Conservation (phyloP, 1,140 invertebrate genomes). For the Lineus longissimus region DNA sequence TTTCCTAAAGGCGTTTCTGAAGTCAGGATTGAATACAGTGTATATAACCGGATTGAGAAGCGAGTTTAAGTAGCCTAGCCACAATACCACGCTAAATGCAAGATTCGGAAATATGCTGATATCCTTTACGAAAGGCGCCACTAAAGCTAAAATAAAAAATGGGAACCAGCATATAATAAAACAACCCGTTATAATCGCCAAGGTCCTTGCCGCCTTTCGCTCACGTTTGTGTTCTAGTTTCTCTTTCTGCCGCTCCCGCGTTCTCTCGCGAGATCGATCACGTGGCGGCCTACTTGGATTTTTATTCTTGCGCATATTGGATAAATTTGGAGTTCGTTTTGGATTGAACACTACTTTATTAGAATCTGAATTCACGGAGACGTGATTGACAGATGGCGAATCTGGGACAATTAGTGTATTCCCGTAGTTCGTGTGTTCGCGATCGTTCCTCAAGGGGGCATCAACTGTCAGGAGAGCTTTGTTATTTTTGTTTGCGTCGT, state of each 20-base stretch:
- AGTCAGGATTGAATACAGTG: constrained; percentile 54
- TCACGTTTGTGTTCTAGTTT: constrained; percentile 55
- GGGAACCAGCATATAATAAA: constrained; percentile 54
- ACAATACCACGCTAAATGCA: constrained; percentile 47
- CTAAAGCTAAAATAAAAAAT: constrained; percentile 50
- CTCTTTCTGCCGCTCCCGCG: constrained; percentile 40
- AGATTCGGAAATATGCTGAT: constrained; percentile 39
- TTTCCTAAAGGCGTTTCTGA: constrained; percentile 49
- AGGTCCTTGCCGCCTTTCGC: constrained; percentile 54
- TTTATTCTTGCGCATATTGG: constrained; percentile 4
- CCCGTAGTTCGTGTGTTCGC: background rate
- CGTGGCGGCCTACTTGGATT: background rate
- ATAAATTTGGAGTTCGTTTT: constrained; percentile 15
- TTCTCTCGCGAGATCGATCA: constrained; percentile 20
- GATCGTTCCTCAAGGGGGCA: constrained; percentile 5
- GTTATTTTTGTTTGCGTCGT: constrained; percentile 22
- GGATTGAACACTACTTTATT: background rate
- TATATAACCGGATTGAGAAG: constrained; percentile 53
- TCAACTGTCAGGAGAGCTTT: constrained; percentile 15
- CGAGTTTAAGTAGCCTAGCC: constrained; percentile 53
- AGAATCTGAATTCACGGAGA: background rate
- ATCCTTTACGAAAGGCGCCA: constrained; percentile 38
- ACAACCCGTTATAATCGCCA: constrained; percentile 55
- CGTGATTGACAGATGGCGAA: background rate
- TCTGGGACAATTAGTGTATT: background rate